Conservation (phyloP, 2,888 invertebrate species). For the Timandra comae region DNA sequence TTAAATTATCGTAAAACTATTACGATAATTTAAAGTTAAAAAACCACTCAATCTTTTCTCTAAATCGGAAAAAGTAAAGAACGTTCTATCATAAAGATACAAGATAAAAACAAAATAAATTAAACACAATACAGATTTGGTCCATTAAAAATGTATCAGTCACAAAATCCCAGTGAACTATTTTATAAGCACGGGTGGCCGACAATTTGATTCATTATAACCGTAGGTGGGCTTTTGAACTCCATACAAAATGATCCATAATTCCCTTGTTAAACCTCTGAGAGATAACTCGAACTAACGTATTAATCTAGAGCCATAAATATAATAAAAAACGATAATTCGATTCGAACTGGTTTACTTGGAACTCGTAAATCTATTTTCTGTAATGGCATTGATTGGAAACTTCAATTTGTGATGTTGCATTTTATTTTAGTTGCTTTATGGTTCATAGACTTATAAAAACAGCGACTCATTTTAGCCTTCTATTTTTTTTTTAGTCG, state of each 20-base stretch:
- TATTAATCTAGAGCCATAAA: conserved; percentile 64
- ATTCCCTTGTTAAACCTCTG: conserved; percentile 62
- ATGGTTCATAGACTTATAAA: too few species aligned
- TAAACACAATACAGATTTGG: conserved; percentile 1
- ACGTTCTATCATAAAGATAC: too few species aligned
- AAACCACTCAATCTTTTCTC: too few species aligned
- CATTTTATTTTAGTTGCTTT: too few species aligned
- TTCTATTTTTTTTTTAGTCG: too few species aligned
- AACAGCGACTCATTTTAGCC: too few species aligned
- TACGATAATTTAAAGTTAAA: too few species aligned
- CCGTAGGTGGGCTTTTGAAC: conserved; percentile 62
- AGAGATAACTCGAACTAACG: conserved; percentile 48
- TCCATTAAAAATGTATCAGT: conserved; percentile 48
- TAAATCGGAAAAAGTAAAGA: too few species aligned
- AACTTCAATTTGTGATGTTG: too few species aligned
- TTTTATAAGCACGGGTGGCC: conserved; percentile 58
- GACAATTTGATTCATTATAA: conserved; percentile 57
- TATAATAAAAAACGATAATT: conserved; percentile 33
- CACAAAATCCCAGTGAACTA: conserved; percentile 32
- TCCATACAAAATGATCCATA: conserved; percentile 63
- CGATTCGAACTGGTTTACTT: conserved; percentile 29
- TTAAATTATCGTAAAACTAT: too few species aligned
- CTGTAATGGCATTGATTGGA: too few species aligned
- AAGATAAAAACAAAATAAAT: background rate
- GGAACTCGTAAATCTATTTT: conserved; percentile 26